A percentile compares a stretch with the other conserved stretches of the same genome.
Conservation (phyloP, 2,888 invertebrate species). For the Thereva unica region DNA sequence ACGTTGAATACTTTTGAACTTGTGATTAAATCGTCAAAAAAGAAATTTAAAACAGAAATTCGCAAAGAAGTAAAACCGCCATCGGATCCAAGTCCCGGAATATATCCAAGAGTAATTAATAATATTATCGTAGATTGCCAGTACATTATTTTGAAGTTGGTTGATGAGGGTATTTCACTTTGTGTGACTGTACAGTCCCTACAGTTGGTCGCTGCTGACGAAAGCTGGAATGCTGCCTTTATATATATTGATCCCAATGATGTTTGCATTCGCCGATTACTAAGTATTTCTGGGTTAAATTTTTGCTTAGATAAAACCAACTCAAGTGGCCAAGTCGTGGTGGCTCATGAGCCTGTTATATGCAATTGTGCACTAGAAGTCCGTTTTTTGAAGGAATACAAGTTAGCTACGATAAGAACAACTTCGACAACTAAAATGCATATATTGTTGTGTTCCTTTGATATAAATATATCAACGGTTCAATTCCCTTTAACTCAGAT, state of each 20-base stretch:
- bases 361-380: slow-evolving; percentile 86
- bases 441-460: slow-evolving; percentile 66
- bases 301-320: slow-evolving; percentile 90
- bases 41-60: slow-evolving; percentile 49
- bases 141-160: slow-evolving; percentile 94
- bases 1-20: slow-evolving; percentile 90
- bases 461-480: slow-evolving; percentile 77
- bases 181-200: slow-evolving; percentile 90
- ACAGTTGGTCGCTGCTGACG: slow-evolving; percentile 76
- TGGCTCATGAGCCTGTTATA: slow-evolving; percentile 89
- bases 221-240: slow-evolving; percentile 82
- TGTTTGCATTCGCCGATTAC: slow-evolving; percentile 71
- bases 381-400: slow-evolving; percentile 66
- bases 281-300: slow-evolving; percentile 84
- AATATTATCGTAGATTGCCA: slow-evolving; percentile 89
- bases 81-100: neutral
- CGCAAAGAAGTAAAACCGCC: neutral
- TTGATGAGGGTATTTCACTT: slow-evolving; percentile 93
- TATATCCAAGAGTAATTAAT: slow-evolving; percentile 65
- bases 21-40: slow-evolving; percentile 62
- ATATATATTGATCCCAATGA: slow-evolving; percentile 71
- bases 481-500: slow-evolving; percentile 69
- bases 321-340: slow-evolving; percentile 88
- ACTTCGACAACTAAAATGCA: slow-evolving; percentile 69
- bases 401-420: slow-evolving; percentile 60